Evolutionary conservation across 2,113 vertebrate species (phyloP), one percentile per base, ranked within the genome.

Genomic region (Rhea americana): DNA sequence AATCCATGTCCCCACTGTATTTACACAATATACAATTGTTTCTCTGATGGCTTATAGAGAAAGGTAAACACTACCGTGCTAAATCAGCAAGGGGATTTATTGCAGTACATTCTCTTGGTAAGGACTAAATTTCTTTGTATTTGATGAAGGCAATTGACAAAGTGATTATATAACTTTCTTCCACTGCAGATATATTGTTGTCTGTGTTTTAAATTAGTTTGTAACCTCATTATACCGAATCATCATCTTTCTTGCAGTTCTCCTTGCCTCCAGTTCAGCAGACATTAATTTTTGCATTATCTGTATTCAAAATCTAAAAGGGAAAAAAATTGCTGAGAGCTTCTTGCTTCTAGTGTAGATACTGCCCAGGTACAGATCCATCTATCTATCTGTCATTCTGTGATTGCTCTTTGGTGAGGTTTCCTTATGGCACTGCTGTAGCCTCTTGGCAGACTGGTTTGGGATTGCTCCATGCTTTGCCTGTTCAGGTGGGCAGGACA

Each of bases 1-100:
- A 97, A 97, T 97, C 94, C 76, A 16, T 86, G 45, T 75, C 83
- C 85, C 89, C 66, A 47, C 90, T 95, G 82, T 72, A 89, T 96
- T 95, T 94, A 93, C 58, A 94, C 89, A 81, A 70, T 93, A 80
- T 71, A 73, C 70, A 53, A 32, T 95, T 95, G 94, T 97, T 93
- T 96, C 48, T 75, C 93, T 79, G 81, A 83, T 74, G 91, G 61
- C 91, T 91, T 76, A 32, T 71, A 91, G 59, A 43, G 82, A 86
- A 92, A 87, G 83, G 89, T 89, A 96, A 96, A 71, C 26, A 47
- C 82, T 72, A 30, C 35, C 9, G 0, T 83, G 56, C 76, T 87
- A 45, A 94, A 94, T 94, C 96, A 77, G 45, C 15, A 37, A 93
- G 39, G 53, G 26, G 80, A 62, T 56, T 43, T 39, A 18, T n/a